phyloP scores from a whole-genome alignment of 2,888 invertebrate genomes.

The Oscheius onirici region DNA sequence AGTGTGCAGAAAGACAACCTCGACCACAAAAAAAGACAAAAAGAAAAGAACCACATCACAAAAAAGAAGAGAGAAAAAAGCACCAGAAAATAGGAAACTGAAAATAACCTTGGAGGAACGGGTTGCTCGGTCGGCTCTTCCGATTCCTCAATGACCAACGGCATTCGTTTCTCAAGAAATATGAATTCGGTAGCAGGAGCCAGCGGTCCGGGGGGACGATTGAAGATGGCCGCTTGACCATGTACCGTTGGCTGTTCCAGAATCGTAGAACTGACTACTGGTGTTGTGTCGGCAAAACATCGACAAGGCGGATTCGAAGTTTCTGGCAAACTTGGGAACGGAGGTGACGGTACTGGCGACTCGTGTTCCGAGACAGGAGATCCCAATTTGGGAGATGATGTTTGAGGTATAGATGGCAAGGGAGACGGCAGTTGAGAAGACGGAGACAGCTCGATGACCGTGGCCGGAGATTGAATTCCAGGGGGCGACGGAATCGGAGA shows the following conservation, averaged over 20 bases:
- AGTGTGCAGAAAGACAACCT: not conserved
- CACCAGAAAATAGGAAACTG: conserved; percentile 13
- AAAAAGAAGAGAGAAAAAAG: conserved; percentile 10
- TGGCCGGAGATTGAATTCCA: not conserved
- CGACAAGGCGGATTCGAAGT: conserved; percentile 18
- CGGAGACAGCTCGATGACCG: not conserved
- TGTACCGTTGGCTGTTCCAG: not conserved
- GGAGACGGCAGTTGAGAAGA: not conserved
- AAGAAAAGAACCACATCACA: not conserved
- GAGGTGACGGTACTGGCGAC: conserved; percentile 23
- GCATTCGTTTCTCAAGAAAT: conserved; percentile 23
- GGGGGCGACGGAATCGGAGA: conserved; percentile 23
- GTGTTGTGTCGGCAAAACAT: conserved; percentile 20
- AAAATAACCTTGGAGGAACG: conserved; percentile 23
- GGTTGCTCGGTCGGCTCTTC: not conserved
- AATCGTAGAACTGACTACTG: not conserved
- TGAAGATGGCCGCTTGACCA: not conserved
- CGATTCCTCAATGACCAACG: conserved; percentile 14
- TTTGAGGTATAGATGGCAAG: conserved; percentile 9
- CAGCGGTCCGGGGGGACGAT: not conserved
- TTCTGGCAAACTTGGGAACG: not conserved
- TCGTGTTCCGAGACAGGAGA: conserved; percentile 10
- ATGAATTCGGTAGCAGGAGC: conserved; percentile 17
- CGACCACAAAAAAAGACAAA: not conserved
- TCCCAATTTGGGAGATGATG: not conserved